Conservation (phyloP, 2,888 invertebrate species). For the Parochlus steinenii region DNA sequence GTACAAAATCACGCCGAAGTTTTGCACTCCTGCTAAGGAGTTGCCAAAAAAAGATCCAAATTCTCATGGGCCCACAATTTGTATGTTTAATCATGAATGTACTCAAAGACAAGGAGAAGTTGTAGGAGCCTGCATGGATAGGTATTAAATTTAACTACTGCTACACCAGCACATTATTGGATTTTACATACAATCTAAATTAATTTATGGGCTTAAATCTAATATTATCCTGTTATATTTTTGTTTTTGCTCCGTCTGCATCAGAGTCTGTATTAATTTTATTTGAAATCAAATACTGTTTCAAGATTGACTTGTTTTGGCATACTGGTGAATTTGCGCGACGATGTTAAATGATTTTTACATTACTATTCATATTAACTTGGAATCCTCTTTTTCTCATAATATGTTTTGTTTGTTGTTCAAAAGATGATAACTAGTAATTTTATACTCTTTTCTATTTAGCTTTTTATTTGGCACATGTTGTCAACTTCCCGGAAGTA, state of each 20-base stretch:
- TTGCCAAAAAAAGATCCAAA: constrained; percentile 37
- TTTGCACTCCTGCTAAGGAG: constrained; percentile 55
- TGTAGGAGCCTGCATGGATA: constrained; percentile 83
- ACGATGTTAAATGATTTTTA: not conserved
- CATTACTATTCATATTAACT: not conserved
- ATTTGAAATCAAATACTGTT: too few relatives aligned
- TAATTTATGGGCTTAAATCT: too few relatives aligned
- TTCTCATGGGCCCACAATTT: constrained; percentile 54
- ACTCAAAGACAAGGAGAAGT: constrained; percentile 60
- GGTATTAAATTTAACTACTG: too few relatives aligned
- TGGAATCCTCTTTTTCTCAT: not conserved
- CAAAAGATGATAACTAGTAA: too few relatives aligned
- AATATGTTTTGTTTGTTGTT: not conserved
- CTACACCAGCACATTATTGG: too few relatives aligned
- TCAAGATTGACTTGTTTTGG: too few relatives aligned
- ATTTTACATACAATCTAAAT: too few relatives aligned
- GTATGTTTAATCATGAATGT: constrained; percentile 91
- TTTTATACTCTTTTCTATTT: not conserved
- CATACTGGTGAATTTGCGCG: too few relatives aligned
- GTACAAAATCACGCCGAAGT: constrained; percentile 67
- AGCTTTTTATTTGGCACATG: constrained; percentile 77
- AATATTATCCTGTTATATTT: too few relatives aligned
- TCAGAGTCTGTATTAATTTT: too few relatives aligned
- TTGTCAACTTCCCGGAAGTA: constrained; percentile 51
- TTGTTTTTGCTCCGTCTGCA: too few relatives aligned